phyloP scores from a whole-genome alignment of 2,888 invertebrate genomes.

The Girardia tigrina region DNA sequence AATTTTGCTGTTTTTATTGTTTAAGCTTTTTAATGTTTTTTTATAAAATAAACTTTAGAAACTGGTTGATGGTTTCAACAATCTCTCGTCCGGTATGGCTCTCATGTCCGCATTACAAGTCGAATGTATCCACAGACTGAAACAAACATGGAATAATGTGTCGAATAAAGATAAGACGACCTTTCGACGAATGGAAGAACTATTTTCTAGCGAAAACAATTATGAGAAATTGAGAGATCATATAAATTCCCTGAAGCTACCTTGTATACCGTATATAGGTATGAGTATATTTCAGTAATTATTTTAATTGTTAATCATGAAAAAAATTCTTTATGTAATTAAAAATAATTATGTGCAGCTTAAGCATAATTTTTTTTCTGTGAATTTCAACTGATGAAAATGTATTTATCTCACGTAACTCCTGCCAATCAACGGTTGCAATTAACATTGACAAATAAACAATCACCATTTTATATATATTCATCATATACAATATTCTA shows the following conservation, averaged over 20 bases:
- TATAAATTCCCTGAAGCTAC: slow-evolving; percentile 66
- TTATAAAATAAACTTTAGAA: no score
- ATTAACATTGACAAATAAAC: no score
- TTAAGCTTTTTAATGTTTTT: no score
- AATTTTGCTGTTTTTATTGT: no score
- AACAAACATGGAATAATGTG: slow-evolving; percentile 52
- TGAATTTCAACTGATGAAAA: no score
- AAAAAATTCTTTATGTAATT: neutral
- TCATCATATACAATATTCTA: no score
- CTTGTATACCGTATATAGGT: slow-evolving; percentile 84
- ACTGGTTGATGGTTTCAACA: slow-evolving; percentile 57
- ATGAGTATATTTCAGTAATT: no score
- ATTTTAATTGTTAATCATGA: neutral
- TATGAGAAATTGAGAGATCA: slow-evolving; percentile 73
- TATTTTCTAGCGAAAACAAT: slow-evolving; percentile 77
- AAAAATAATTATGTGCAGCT: neutral
- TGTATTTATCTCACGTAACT: no score
- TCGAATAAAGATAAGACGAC: slow-evolving; percentile 73
- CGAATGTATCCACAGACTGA: slow-evolving; percentile 70
- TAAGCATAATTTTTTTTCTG: no score
- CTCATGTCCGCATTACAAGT: slow-evolving; percentile 79
- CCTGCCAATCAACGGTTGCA: no score
- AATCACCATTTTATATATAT: no score
- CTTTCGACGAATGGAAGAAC: slow-evolving; percentile 72
- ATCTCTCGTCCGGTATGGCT: slow-evolving; percentile 80